Evolutionary conservation across 2,888 invertebrate species (phyloP).

Genomic region (Ctena decussata): DNA sequence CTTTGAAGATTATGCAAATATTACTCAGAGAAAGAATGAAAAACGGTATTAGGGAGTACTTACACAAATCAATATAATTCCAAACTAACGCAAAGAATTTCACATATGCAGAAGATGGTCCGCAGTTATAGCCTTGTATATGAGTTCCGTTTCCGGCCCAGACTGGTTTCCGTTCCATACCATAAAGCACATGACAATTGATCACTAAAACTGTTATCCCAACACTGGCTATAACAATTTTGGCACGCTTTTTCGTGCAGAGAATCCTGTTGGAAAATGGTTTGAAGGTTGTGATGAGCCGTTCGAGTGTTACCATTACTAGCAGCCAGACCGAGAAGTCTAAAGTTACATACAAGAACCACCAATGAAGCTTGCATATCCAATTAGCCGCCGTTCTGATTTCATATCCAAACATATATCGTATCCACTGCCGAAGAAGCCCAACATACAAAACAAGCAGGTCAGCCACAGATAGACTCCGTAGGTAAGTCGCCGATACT

Average conservation of each 20-base stretch:
- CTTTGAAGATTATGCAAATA: constrained; percentile 64
- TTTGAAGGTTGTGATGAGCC: constrained; percentile 70
- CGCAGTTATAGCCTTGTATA: background rate
- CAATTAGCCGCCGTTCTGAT: constrained; percentile 53
- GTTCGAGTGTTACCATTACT: constrained; percentile 47
- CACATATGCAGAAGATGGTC: constrained; percentile 10
- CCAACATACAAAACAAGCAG: constrained; percentile 72
- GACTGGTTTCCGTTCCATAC: constrained; percentile 18
- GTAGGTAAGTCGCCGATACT: constrained; percentile 73
- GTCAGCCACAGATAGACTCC: constrained; percentile 69
- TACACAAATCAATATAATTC: constrained; percentile 75
- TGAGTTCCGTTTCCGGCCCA: background rate
- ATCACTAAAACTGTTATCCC: constrained; percentile 35
- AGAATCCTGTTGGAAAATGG: constrained; percentile 66
- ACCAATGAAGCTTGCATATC: constrained; percentile 72
- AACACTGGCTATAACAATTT: constrained; percentile 42
- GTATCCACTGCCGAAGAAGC: constrained; percentile 71
- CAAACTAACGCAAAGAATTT: constrained; percentile 61
- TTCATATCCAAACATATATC: constrained; percentile 58
- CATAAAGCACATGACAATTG: constrained; percentile 67
- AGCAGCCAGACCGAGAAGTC: constrained; percentile 77
- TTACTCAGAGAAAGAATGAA: constrained; percentile 70
- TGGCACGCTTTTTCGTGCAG: constrained; percentile 55
- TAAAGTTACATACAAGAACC: constrained; percentile 73
- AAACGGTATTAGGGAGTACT: constrained; percentile 70